Percentiles rank a stretch among this genome's conserved stretches.
These are phyloP conservation scores for Dermochelys coriacea DNA, from an alignment of 2,797 vertebrate genomes.

Conservation along the genomic window DNA sequence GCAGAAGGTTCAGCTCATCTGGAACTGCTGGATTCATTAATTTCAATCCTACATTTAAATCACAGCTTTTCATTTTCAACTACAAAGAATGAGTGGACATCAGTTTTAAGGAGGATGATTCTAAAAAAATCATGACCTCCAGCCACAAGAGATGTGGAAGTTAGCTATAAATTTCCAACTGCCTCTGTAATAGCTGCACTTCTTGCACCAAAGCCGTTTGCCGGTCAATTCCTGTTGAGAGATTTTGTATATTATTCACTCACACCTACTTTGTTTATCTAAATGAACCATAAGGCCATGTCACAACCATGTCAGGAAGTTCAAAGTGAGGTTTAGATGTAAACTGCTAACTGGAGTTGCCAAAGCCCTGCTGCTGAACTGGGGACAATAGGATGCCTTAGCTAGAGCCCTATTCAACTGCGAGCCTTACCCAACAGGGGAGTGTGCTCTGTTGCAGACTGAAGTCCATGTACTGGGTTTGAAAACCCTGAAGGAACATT, in stretches of 20 bases:
- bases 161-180: neutral
- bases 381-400: neutral
- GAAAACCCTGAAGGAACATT: neutral
- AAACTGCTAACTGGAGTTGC: neutral
- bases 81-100: neutral
- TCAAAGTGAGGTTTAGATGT: neutral
- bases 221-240: neutral
- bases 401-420: neutral
- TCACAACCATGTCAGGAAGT: neutral
- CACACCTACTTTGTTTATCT: neutral
- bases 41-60: neutral
- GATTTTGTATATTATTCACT: neutral
- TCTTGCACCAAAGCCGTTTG: neutral
- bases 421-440: neutral
- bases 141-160: neutral
- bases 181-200: neutral
- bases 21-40: neutral
- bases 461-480: rapidly evolving
- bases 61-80: neutral
- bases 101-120: neutral
- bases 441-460: neutral
- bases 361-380: neutral
- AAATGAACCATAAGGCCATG: neutral
- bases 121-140: neutral
- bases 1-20: neutral